Evolutionary conservation across 2,797 vertebrate species (phyloP), one percentile per base, ranked within the genome.

Genomic region (Ispidina picta): DNA sequence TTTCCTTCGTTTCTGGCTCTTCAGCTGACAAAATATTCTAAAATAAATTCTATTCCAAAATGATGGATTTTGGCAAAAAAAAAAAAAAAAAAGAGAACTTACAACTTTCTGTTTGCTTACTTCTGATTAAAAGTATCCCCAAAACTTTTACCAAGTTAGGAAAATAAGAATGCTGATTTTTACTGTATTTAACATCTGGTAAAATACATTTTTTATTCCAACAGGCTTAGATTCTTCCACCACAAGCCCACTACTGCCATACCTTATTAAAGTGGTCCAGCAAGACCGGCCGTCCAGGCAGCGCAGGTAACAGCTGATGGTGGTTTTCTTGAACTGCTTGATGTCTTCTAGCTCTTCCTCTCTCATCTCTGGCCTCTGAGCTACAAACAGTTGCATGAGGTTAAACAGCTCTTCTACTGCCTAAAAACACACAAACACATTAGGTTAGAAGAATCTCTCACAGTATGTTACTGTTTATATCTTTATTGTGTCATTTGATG

Each of bases 231-330:
- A 17, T 35, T 16, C 29, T 25, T 14, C 25, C 29, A n/a, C n/a
- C 23, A 68, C 52, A 19, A n/a, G 26, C 59, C 70, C 66, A 48
- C 51, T 33, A 5, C 10, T n/a, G 28, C 35, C 7, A 8, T 97
- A 99, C 99, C 99, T 99, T 98, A 99, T 99, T 97, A 99, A 99
- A 6, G 99, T 99, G 65, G 99, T 99, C 99, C 99, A 99, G 97
- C 99, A 99, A 89, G 99, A 99, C 68, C 99, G 98, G 14, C 99
- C 99, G 18, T 99, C 99, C 98, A 99, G 98, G 95, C 99, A 99
- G 96, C 99, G 99, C 90, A 99, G 98, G 94, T 99, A 99, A 97
- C 99, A 99, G 98, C 98, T 99, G 97, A 99, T 99, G 92, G 99
- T 99, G 69, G 99, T 99, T 96, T 99, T 99, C 98, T 99, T 99